A percentile compares a stretch with the other conserved stretches of the same genome.
These are phyloP conservation scores for Neostethus bicornis DNA, from an alignment of 2,797 vertebrate genomes.

Conservation along the genomic window DNA sequence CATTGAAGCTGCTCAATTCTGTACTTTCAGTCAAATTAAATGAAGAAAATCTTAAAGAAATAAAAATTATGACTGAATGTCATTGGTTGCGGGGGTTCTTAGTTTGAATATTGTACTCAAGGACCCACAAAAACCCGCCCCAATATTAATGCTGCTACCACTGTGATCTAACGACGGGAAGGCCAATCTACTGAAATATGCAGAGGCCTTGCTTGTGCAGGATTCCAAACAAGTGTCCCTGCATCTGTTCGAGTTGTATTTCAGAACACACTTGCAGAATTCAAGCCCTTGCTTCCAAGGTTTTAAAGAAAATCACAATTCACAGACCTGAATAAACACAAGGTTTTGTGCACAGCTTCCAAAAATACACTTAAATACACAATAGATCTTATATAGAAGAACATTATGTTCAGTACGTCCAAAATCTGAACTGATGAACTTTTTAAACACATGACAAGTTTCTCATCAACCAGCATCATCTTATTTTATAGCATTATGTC, in stretches of 20 bases:
- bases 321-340: neutral
- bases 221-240: slow-evolving; percentile 32
- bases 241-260: slow-evolving; percentile 20
- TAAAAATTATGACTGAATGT: slow-evolving; percentile 53
- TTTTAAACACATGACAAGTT: slow-evolving; percentile 6
- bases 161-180: slow-evolving; percentile 39
- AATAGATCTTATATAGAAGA: slow-evolving; percentile 21
- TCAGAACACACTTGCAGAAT: slow-evolving; percentile 33
- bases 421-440: slow-evolving; percentile 8
- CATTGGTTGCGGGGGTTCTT: slow-evolving; percentile 41
- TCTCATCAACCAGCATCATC: neutral
- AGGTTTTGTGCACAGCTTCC: slow-evolving; percentile 1
- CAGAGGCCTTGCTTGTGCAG: slow-evolving; percentile 30
- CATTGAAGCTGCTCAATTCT: slow-evolving; percentile 40
- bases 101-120: slow-evolving; percentile 41
- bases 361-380: slow-evolving; percentile 14
- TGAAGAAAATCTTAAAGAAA: slow-evolving; percentile 43
- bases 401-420: slow-evolving; percentile 22
- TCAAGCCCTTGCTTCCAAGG: slow-evolving; percentile 40
- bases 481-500: neutral
- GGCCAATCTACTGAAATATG: slow-evolving; percentile 22
- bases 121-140: slow-evolving; percentile 12
- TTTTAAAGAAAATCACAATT: slow-evolving; percentile 26
- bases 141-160: neutral
- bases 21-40: slow-evolving; percentile 52